A percentile compares a stretch with the other conserved stretches of the same genome.
Evolutionary conservation across 2,888 invertebrate genomes (phyloP).

Genomic region (Acronicta psi): DNA sequence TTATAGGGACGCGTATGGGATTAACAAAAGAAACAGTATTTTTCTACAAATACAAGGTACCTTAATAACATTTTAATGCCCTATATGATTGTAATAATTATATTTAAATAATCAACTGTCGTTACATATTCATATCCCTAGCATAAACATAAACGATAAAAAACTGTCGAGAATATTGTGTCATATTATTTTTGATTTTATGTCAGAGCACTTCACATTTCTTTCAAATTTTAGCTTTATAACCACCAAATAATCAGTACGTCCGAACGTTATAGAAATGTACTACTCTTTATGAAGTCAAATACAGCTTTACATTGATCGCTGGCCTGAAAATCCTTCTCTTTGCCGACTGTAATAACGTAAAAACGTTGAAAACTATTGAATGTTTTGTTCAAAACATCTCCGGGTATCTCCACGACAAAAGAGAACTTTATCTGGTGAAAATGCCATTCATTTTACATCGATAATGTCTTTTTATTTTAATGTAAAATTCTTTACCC

Average conservation of each 20-base stretch:
- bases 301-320: constrained; percentile 22
- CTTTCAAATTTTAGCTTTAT: constrained; percentile 21
- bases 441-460: constrained; percentile 1
- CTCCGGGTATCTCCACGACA: constrained; percentile 3
- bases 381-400: constrained; percentile 30
- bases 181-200: too few species aligned
- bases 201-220: background rate
- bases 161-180: too few species aligned
- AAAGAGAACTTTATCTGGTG: constrained; percentile 10
- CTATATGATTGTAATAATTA: too few species aligned
- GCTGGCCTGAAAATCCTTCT: constrained; percentile 23
- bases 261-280: constrained; percentile 7
- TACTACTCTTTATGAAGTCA: constrained; percentile 3
- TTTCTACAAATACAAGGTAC: too few species aligned
- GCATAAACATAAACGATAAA: too few species aligned
- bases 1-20: too few species aligned
- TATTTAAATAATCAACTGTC: too few species aligned
- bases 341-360: constrained; percentile 21
- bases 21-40: too few species aligned
- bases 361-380: constrained; percentile 31
- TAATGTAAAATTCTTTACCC: too few species aligned
- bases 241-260: background rate
- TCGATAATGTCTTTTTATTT: background rate
- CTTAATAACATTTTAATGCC: too few species aligned
- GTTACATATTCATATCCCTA: too few species aligned